phyloP scores from a whole-genome alignment of 2,113 vertebrate species.

The Microcebus ravelobensis region DNA sequence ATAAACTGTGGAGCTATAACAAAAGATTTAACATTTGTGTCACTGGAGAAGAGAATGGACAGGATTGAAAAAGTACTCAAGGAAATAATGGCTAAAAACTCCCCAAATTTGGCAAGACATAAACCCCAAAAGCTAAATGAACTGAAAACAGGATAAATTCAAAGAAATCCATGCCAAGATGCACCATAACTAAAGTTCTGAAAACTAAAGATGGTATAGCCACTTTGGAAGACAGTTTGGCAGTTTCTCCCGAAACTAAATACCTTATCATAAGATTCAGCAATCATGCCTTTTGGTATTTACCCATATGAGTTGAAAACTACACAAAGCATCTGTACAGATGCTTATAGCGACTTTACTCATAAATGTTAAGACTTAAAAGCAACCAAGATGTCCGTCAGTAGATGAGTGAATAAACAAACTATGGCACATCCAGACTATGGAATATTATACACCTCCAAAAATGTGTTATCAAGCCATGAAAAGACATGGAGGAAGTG shows the following conservation, averaged over 20 bases:
- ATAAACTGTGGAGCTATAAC: not conserved
- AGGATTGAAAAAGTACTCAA: not conserved
- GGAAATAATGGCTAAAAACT: conserved; percentile 1
- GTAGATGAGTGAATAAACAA: not conserved
- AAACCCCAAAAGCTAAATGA: conserved; percentile 26
- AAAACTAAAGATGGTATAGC: not conserved
- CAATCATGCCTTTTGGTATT: not conserved
- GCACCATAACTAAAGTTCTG: not conserved
- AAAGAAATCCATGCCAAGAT: not conserved
- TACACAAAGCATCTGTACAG: not conserved
- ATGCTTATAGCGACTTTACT: not conserved
- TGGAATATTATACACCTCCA: not conserved
- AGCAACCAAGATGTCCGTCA: not conserved
- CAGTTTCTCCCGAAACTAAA: not conserved
- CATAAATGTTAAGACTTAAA: not conserved
- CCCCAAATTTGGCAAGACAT: not conserved
- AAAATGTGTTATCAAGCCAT: not conserved
- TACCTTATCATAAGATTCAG: not conserved
- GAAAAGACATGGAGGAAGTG: not conserved
- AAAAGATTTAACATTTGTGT: not conserved
- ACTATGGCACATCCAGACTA: not conserved
- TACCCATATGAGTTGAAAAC: not conserved
- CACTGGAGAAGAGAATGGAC: not conserved
- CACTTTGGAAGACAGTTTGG: not conserved
- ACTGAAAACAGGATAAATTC: not conserved